A percentile compares a stretch with the other conserved stretches of the same genome.
Evolutionary conservation across 2,888 invertebrate genomes (phyloP).

Genomic region (Meta bourneti): DNA sequence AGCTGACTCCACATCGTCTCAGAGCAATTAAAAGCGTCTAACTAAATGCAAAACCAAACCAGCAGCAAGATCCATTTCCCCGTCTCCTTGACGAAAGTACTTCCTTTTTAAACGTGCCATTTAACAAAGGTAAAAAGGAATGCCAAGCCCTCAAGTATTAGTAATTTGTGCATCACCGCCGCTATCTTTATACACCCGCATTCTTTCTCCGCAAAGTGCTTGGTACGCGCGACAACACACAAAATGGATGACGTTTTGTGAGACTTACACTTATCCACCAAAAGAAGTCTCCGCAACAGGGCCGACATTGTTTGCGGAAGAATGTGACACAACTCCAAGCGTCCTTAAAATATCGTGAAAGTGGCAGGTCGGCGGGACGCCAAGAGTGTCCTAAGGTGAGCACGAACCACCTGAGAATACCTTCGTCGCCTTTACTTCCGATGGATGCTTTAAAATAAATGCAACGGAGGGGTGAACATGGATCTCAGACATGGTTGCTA

Average conservation of each 20-base stretch:
- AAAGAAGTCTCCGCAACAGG: constrained; percentile 19
- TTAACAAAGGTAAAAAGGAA: background rate
- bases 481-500: background rate
- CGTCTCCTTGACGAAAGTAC: background rate
- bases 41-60: too few species aligned
- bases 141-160: background rate
- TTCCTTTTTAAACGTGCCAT: background rate
- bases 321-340: constrained; percentile 33
- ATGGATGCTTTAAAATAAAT: constrained; percentile 57
- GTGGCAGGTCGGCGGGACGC: constrained; percentile 41
- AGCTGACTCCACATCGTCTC: too few species aligned
- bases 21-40: too few species aligned
- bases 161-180: background rate
- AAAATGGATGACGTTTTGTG: background rate
- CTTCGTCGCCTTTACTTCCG: constrained; percentile 33
- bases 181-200: background rate
- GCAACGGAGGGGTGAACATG: background rate
- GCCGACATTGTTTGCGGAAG: constrained; percentile 54
- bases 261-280: constrained; percentile 1
- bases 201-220: background rate
- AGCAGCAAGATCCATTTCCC: background rate
- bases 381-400: constrained; percentile 45
- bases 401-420: constrained; percentile 59
- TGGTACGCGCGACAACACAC: background rate
- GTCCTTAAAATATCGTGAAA: constrained; percentile 46